A percentile compares a stretch with the other conserved stretches of the same genome.
These are phyloP conservation scores for Pachymerium ferrugineum DNA, from an alignment of 2,888 invertebrate species.

Conservation along the genomic window DNA sequence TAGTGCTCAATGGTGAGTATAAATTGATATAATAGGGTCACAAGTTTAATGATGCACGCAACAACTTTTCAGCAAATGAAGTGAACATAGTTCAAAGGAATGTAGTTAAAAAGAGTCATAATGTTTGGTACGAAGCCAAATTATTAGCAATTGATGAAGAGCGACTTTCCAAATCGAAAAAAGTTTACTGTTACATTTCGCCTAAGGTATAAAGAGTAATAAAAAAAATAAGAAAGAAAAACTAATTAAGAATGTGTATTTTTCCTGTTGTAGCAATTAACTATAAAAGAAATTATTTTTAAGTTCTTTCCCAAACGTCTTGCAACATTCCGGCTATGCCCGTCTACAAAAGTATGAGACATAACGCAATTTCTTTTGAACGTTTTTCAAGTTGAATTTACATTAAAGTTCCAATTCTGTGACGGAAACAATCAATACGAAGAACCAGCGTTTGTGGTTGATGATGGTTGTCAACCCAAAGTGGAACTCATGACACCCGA, in stretches of 20 bases:
- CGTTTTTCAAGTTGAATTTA: slow-evolving; percentile 25
- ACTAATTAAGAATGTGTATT: not conserved
- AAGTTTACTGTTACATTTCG: slow-evolving; percentile 82
- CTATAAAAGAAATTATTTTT: slow-evolving; percentile 85
- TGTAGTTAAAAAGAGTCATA: slow-evolving; percentile 75
- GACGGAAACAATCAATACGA: slow-evolving; percentile 55
- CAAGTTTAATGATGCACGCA: not conserved
- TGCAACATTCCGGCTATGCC: slow-evolving; percentile 84
- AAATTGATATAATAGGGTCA: not conserved
- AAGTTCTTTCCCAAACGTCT: slow-evolving; percentile 89
- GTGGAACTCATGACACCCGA: slow-evolving; percentile 76
- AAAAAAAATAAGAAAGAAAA: not conserved
- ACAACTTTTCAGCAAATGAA: slow-evolving; percentile 59
- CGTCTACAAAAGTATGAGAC: slow-evolving; percentile 76
- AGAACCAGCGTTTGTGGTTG: slow-evolving; percentile 67
- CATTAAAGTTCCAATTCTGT: slow-evolving; percentile 61
- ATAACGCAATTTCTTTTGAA: not conserved
- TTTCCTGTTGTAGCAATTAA: slow-evolving; percentile 58
- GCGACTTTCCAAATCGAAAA: slow-evolving; percentile 66
- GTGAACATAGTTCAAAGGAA: slow-evolving; percentile 79
- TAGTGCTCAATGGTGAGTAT: slow-evolving; percentile 75
- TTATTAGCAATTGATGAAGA: slow-evolving; percentile 61
- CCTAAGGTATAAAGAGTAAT: slow-evolving; percentile 58
- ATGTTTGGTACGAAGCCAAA: slow-evolving; percentile 74
- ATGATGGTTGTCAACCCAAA: slow-evolving; percentile 84